phyloP scores from a whole-genome alignment of 1,140 invertebrate species.

The Drosophila albomicans region DNA sequence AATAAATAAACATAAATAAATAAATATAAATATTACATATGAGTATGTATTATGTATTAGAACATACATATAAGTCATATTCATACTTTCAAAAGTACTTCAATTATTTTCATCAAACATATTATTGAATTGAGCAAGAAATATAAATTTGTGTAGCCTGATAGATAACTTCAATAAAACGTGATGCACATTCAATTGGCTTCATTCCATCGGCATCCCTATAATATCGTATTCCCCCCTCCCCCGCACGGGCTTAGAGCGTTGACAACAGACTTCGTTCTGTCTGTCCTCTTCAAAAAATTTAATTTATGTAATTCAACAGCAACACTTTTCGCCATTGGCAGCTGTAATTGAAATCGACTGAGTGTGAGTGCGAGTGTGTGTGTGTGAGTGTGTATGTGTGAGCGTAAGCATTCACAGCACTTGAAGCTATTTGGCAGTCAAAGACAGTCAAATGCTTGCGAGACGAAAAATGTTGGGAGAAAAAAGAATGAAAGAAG shows the following conservation, averaged over 20 bases:
- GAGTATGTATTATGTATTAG: too few species aligned
- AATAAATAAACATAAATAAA: too few species aligned
- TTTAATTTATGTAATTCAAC: conserved; percentile 69
- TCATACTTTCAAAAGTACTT: neutral
- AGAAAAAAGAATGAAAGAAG: neutral
- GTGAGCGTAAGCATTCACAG: conserved; percentile 34
- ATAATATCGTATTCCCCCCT: neutral
- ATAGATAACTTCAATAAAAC: conserved; percentile 17
- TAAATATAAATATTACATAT: too few species aligned
- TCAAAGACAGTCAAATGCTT: conserved; percentile 59
- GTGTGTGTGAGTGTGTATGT: neutral
- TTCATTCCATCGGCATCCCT: conserved; percentile 6
- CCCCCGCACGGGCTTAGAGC: neutral
- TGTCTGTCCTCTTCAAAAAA: conserved; percentile 30
- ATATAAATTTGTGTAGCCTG: neutral
- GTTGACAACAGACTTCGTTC: conserved; percentile 29
- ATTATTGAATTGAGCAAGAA: neutral
- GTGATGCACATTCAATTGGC: conserved; percentile 26
- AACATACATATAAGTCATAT: too few species aligned
- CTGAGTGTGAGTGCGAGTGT: neutral
- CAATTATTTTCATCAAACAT: neutral
- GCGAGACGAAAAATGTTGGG: conserved; percentile 14
- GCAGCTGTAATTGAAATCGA: conserved; percentile 76
- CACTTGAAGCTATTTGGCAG: conserved; percentile 65
- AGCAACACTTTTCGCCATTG: conserved; percentile 67